Evolutionary conservation across 2,113 vertebrate genomes (phyloP).

Genomic region (Callipepla squamata): DNA sequence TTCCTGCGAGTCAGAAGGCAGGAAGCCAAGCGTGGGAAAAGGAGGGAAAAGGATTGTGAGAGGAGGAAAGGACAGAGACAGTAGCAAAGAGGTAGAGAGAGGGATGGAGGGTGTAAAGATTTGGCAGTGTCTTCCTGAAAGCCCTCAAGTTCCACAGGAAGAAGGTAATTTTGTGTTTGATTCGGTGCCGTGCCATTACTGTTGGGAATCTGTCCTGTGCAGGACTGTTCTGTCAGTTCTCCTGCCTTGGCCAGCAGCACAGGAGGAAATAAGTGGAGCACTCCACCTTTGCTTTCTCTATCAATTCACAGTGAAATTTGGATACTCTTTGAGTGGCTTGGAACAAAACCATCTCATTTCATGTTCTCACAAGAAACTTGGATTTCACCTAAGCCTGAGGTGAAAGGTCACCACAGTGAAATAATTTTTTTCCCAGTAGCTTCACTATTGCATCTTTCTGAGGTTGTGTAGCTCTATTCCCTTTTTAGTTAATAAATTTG

Average conservation of each 20-base stretch:
- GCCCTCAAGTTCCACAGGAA: constrained; percentile 48
- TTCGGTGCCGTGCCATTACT: neutral
- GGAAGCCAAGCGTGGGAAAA: constrained; percentile 63
- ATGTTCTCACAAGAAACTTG: neutral
- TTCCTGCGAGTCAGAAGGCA: constrained; percentile 24
- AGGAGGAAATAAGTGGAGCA: neutral
- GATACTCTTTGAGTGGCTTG: neutral
- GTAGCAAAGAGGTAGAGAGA: neutral
- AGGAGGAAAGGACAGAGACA: constrained; percentile 55
- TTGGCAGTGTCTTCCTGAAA: constrained; percentile 43
- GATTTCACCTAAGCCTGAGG: neutral
- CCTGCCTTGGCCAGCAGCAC: neutral
- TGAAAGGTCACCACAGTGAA: neutral
- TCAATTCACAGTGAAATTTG: neutral
- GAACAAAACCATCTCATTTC: neutral
- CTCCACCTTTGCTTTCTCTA: neutral
- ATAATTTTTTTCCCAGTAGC: neutral
- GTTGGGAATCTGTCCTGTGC: neutral
- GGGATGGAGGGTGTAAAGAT: constrained; percentile 33
- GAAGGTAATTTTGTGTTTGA: constrained; percentile 34
- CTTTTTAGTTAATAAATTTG: neutral
- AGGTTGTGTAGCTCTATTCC: neutral
- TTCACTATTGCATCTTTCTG: neutral
- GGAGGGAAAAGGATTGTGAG: constrained; percentile 35
- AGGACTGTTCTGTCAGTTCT: constrained; percentile 2